Evolutionary conservation across 2,888 invertebrate species (phyloP).

Genomic region (Creontiades dilutus): DNA sequence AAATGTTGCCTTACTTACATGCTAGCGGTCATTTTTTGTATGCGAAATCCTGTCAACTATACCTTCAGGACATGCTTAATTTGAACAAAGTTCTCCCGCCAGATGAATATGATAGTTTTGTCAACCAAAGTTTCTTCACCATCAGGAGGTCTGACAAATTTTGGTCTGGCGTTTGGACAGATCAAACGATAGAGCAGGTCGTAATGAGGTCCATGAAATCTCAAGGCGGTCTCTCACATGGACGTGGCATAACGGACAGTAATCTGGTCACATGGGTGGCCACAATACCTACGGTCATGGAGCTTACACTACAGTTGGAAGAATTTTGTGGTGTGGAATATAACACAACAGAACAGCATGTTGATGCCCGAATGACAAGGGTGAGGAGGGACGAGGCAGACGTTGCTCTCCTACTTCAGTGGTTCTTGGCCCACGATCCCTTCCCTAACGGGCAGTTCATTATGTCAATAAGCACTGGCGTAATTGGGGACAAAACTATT

Average conservation of each 20-base stretch:
- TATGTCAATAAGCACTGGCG: constrained; percentile 76
- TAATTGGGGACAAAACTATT: constrained; percentile 76
- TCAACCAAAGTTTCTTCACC: not conserved
- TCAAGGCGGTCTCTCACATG: not conserved
- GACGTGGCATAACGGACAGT: not conserved
- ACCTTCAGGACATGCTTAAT: not conserved
- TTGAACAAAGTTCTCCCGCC: not conserved
- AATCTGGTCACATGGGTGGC: not conserved
- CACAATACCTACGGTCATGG: not conserved
- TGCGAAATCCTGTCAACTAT: not conserved
- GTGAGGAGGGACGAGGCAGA: not conserved
- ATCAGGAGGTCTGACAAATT: not conserved
- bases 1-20: not conserved
- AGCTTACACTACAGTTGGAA: not conserved
- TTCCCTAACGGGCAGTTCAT: constrained; percentile 76
- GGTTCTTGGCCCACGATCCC: constrained; percentile 76
- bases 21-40: not conserved
- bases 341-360: not conserved
- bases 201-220: not conserved
- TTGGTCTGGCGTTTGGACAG: not conserved
- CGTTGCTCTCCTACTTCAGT: not conserved
- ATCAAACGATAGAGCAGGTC: not conserved
- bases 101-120: not conserved
- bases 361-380: not conserved
- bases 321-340: not conserved